Conservation (phyloP, 2,113 vertebrate species). For the Xenopus laevis region DNA sequence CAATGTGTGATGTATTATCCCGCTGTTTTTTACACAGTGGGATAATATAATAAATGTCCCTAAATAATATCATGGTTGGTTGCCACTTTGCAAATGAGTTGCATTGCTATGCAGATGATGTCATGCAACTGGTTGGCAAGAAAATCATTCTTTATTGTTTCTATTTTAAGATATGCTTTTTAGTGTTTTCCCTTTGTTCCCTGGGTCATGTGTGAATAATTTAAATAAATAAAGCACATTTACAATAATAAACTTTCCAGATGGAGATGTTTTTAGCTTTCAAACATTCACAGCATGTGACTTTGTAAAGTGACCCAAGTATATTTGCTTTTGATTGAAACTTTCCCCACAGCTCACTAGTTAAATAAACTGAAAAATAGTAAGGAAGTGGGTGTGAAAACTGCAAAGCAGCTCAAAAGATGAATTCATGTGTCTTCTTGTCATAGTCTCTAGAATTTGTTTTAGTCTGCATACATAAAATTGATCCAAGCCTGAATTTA, state of each 20-base stretch:
- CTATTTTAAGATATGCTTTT: too few relatives aligned
- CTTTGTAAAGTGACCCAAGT: slow-evolving; percentile 20
- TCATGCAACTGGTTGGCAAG: too few relatives aligned
- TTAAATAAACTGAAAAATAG: slow-evolving; percentile 33
- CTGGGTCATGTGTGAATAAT: background rate
- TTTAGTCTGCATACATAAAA: background rate
- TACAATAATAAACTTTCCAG: slow-evolving; percentile 16
- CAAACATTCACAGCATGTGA: slow-evolving; percentile 22
- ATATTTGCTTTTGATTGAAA: slow-evolving; percentile 37
- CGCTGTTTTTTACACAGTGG: too few relatives aligned
- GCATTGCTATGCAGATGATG: too few relatives aligned
- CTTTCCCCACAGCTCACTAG: slow-evolving; percentile 32
- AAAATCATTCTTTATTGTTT: too few relatives aligned
- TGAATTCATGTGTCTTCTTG: background rate
- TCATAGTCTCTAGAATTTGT: background rate
- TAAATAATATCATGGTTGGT: too few relatives aligned
- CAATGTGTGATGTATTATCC: too few relatives aligned
- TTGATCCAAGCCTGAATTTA: too few relatives aligned
- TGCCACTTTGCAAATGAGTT: too few relatives aligned
- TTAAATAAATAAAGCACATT: slow-evolving; percentile 34
- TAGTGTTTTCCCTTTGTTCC: slow-evolving; percentile 9
- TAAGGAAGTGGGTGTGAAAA: slow-evolving; percentile 23
- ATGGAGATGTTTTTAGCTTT: slow-evolving; percentile 27
- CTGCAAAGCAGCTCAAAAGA: background rate
- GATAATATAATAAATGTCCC: too few relatives aligned